These are phyloP conservation scores for Paradisaea rubra DNA, from an alignment of 2,113 vertebrate genomes.

Conservation along the genomic window DNA sequence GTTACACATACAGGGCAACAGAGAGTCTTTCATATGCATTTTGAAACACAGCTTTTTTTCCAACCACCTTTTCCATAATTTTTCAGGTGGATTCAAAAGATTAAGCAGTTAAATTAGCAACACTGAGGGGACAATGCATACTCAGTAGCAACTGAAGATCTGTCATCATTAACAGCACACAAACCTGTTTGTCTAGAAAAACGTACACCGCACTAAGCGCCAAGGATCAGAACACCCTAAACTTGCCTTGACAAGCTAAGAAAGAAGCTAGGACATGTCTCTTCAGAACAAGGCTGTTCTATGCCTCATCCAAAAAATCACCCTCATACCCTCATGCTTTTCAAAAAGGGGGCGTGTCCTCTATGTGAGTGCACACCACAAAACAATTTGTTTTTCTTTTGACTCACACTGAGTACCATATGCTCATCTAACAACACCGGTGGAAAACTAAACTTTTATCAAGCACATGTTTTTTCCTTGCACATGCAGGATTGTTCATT, in stretches of 20 bases:
- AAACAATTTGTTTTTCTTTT: neutral
- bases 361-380: neutral
- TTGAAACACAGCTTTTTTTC: neutral
- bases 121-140: neutral
- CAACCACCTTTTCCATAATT: neutral
- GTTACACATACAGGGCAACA: neutral
- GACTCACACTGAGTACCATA: neutral
- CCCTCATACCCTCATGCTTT: neutral
- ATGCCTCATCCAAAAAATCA: neutral
- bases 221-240: neutral
- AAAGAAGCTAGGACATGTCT: neutral
- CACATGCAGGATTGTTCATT: neutral
- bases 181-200: conserved; percentile 51
- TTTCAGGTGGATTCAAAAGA: neutral
- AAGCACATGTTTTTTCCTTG: neutral
- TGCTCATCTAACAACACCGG: neutral
- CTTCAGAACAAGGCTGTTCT: neutral
- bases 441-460: neutral
- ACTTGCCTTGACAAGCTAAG: conserved; percentile 14
- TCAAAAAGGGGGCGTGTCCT: neutral
- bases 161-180: neutral
- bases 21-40: neutral
- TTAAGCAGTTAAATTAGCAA: neutral
- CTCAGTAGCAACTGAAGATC: neutral
- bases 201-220: fast-evolving